These are phyloP conservation scores for Tachysurus fulvidraco DNA, from an alignment of 2,113 vertebrate genomes.

Conservation along the genomic window DNA sequence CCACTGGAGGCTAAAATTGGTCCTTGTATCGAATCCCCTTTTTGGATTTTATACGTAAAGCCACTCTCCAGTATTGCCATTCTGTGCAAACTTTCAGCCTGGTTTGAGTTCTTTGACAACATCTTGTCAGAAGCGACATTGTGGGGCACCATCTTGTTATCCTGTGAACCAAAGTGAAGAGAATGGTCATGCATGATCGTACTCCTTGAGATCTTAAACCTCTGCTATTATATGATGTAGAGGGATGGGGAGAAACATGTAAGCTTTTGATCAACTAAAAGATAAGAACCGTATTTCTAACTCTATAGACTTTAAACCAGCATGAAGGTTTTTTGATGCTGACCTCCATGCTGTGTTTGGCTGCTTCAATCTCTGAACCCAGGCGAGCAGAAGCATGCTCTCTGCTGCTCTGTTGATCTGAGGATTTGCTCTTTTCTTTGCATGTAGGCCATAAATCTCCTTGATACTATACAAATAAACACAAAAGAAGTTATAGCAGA, in stretches of 20 bases:
- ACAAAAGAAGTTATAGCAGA: not conserved
- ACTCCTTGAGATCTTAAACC: not conserved
- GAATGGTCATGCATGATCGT: not conserved
- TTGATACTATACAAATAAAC: constrained; percentile 63
- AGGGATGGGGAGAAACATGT: not conserved
- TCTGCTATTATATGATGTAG: not conserved
- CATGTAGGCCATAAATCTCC: constrained; percentile 60
- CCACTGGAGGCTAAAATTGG: not conserved
- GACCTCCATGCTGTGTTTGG: constrained; percentile 57
- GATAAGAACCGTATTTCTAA: not conserved
- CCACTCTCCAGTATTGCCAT: not conserved
- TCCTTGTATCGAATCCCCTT: not conserved
- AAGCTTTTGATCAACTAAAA: not conserved
- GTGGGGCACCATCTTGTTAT: not conserved
- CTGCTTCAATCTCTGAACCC: not conserved
- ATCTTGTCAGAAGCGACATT: constrained; percentile 5
- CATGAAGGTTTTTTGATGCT: constrained; percentile 15
- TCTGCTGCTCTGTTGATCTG: constrained; percentile 48
- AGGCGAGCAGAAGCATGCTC: constrained; percentile 37
- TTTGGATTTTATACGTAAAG: constrained; percentile 20
- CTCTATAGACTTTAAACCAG: constrained; percentile 13
- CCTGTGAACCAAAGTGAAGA: constrained; percentile 28
- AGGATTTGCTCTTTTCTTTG: constrained; percentile 37
- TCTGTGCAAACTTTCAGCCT: constrained; percentile 5
- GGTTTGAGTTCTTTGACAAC: not conserved